phyloP scores from a whole-genome alignment of 2,888 invertebrate species.

The Meloe dianella region DNA sequence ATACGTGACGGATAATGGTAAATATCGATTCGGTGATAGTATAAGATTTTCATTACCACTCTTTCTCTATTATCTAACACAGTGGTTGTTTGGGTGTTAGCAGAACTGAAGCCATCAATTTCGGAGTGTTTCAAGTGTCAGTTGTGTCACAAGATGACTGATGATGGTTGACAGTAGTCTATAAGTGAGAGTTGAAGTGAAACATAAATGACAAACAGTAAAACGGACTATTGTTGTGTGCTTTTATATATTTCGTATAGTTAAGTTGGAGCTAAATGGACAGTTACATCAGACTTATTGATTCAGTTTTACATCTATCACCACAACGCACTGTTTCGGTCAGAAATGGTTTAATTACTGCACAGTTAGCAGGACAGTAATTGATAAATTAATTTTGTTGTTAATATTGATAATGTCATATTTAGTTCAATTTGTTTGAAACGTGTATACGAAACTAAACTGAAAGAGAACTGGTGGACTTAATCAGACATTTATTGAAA shows the following conservation, averaged over 20 bases:
- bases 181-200: conserved; percentile 30
- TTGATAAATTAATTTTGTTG: conserved; percentile 22
- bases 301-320: conserved; percentile 23
- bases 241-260: conserved; percentile 31
- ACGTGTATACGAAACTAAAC: neutral
- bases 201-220: conserved; percentile 38
- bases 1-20: conserved; percentile 28
- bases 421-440: neutral
- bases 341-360: conserved; percentile 29
- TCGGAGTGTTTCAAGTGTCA: conserved; percentile 47
- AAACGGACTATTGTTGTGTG: conserved; percentile 39
- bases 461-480: neutral
- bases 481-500: neutral
- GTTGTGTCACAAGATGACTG: conserved; percentile 48
- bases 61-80: neutral
- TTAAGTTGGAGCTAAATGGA: conserved; percentile 33
- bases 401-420: neutral
- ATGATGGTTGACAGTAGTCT: conserved; percentile 42
- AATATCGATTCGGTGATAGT: conserved; percentile 28
- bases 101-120: conserved; percentile 45
- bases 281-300: conserved; percentile 25
- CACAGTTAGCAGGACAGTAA: conserved; percentile 27
- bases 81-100: conserved; percentile 14
- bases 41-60: conserved; percentile 8
- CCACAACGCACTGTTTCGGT: conserved; percentile 22